Base-by-base conservation (phyloP, 1,140 invertebrate genomes). In the Drosophila tani region DNA sequence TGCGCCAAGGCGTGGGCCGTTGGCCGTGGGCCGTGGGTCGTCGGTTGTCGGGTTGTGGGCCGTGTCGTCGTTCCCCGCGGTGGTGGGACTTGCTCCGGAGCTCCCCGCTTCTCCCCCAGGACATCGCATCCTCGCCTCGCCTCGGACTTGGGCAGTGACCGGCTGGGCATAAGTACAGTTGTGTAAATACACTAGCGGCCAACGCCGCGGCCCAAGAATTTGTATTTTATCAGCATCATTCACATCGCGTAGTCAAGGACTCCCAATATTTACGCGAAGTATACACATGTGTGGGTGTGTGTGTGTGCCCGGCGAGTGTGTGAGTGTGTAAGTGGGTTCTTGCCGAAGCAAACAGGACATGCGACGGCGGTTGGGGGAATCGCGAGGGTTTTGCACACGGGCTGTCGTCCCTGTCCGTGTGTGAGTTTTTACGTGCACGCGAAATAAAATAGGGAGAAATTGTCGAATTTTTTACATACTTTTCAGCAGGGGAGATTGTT, bases 201-300 rank as follows among this genome's bases (percentile, higher is more conserved):
- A 90, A 59, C 79, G 79, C 80, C 82, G 81, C 86, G 85, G 82
- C 86, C 85, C 86, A 90, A 90, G 85, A 90, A 90, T 90, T 90
- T 90, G 85, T 90, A 90, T 90, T 90, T 90, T 90, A 90, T 91
- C 85, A 85, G 84, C 88, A 91, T 82, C 90, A 79, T 88, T 87
- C 88, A 82, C 88, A 87, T 82, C 80, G 81, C 84, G 90, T 82
- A 91, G 87, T 91, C 88, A 91, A 91, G 87, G 88, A 91, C 87
- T 88, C 75, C 80, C 84, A 91, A 87, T 91, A 91, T 88, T 91
- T 91, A 91, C 87, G 87, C 87, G 87, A 91, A 91, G 82, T 68
- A 83, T 79, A 29, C 27, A 29, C 27, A 29, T 29, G 27, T 29
- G 27, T 27, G 27, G 1, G 21, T 21, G 21, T 21, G 21, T 51